phyloP scores from a whole-genome alignment of 1,140 invertebrate genomes.

The Cyclina sinensis region DNA sequence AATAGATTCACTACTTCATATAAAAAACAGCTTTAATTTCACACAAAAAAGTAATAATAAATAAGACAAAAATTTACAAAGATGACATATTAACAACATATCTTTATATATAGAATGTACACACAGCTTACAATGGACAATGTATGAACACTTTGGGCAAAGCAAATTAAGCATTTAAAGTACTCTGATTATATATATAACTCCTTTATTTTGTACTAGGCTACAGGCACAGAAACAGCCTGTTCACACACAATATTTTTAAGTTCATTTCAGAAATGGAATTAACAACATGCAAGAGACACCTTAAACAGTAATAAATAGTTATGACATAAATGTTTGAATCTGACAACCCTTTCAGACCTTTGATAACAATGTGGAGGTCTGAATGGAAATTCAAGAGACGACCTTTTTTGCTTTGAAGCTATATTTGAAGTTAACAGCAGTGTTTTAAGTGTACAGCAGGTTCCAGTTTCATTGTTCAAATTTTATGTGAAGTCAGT shows the following conservation, averaged over 20 bases:
- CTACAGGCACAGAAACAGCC: not conserved
- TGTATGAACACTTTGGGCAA: slow-evolving; percentile 50
- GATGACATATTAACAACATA: slow-evolving; percentile 25
- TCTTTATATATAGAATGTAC: slow-evolving; percentile 14
- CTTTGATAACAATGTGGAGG: no score
- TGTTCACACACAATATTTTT: not conserved
- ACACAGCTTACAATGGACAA: slow-evolving; percentile 5
- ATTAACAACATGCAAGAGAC: not conserved
- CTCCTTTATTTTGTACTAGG: not conserved
- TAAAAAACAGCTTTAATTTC: not conserved
- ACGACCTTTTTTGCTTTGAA: no score
- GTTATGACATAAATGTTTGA: no score
- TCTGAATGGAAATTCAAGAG: no score
- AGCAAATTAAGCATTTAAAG: slow-evolving; percentile 2
- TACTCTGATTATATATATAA: not conserved
- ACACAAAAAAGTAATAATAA: slow-evolving; percentile 16
- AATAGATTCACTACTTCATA: not conserved
- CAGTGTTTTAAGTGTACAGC: no score
- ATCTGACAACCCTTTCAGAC: no score
- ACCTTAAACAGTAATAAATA: no score
- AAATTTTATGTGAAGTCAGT: no score
- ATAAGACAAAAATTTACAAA: slow-evolving; percentile 30
- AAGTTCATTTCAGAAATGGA: not conserved
- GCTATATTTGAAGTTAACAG: no score
- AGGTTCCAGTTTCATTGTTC: no score